phyloP scores from a whole-genome alignment of 1,140 invertebrate genomes.

The Apis dorsata region DNA sequence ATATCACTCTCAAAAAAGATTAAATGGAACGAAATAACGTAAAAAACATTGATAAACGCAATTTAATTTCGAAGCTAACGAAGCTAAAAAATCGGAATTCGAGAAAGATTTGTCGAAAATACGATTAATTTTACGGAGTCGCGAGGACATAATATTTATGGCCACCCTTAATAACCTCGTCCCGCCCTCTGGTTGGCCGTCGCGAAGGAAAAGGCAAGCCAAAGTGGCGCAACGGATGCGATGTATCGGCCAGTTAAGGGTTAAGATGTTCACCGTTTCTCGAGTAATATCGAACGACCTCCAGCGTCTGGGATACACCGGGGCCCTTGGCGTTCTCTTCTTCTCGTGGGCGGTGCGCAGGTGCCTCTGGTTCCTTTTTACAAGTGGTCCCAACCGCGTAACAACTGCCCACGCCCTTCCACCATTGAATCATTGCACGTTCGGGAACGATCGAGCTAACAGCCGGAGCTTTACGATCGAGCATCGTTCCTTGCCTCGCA shows the following conservation, averaged over 20 bases:
- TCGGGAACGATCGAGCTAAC: slow-evolving; percentile 42
- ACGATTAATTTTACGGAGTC: not conserved
- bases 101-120: not conserved
- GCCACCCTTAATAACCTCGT: slow-evolving; percentile 24
- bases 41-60: too few species aligned
- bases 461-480: slow-evolving; percentile 35
- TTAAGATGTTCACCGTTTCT: slow-evolving; percentile 64
- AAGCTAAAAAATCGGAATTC: too few species aligned
- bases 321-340: slow-evolving; percentile 47
- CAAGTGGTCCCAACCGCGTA: slow-evolving; percentile 58
- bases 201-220: not conserved
- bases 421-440: slow-evolving; percentile 49
- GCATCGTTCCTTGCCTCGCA: slow-evolving; percentile 21
- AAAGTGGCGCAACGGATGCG: slow-evolving; percentile 9
- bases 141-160: not conserved
- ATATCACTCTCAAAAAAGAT: too few species aligned
- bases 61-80: too few species aligned
- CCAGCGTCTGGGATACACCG: slow-evolving; percentile 51
- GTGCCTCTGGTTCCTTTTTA: slow-evolving; percentile 71
- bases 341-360: slow-evolving; percentile 73
- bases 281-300: slow-evolving; percentile 53
- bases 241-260: slow-evolving; percentile 51
- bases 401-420: slow-evolving; percentile 62
- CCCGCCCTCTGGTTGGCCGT: slow-evolving; percentile 1
- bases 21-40: too few species aligned